Evolutionary conservation across 1,140 invertebrate genomes (phyloP), one percentile per base, ranked within the genome.

Genomic region (Zaprionus nigranus): DNA sequence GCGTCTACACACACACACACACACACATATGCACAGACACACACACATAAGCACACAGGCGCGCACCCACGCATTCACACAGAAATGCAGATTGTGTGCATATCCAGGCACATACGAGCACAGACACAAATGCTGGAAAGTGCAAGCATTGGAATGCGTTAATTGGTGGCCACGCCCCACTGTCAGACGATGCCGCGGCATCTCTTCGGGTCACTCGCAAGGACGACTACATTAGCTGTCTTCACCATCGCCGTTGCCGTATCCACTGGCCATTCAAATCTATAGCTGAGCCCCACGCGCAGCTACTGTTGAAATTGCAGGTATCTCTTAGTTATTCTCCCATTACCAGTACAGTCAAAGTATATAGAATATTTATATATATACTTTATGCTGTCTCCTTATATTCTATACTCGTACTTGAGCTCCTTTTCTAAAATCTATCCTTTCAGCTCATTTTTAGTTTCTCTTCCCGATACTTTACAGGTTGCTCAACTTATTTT

Each of bases 101-200:
- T 36, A 64, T 26, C 15, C 49, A 38, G 12, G 72, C 61, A 60
- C 54, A 61, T 46, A 57, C 36, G 57, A 26, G 58, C 63, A 49
- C 34, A 64, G 51, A 30, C 38, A 24, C 54, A 12, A 49, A 57
- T 88, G 61, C 73, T 56, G 76, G 61, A 66, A 75, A 75, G 63
- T 70, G 74, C 67, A 82, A 68, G 77, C 77, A 67, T 71, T 78
- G 81, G 78, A 73, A 79, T 84, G 85, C 84, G 84, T 88, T 88
- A 88, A 88, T 88, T 88, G 84, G 85, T 74, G 68, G 78, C 77
- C 78, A 81, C 73, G 81, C 81, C 53, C 13, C 34, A 13, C 30
- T 59, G 53, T 63, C 68, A 49, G 53, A n/a, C n/a, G 6, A 9
- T n/a, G 46, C 20, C 1, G 46, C 46, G 46, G 46, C 20, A 7